These are phyloP conservation scores for Poecilus cupreus DNA, from an alignment of 2,888 invertebrate genomes.

Conservation along the genomic window DNA sequence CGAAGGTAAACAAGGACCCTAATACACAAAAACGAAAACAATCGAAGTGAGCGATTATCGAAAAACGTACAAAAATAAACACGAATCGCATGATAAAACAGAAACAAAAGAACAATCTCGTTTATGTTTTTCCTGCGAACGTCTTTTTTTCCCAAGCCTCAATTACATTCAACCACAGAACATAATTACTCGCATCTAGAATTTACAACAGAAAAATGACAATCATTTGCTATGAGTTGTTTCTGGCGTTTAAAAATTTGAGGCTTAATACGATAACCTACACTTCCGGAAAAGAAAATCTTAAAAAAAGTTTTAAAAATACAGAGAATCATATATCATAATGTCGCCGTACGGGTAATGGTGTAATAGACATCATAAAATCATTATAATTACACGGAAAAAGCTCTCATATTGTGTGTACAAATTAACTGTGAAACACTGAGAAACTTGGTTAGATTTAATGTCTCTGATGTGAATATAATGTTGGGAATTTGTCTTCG, in stretches of 20 bases:
- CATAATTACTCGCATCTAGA: background rate
- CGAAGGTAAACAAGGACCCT: background rate
- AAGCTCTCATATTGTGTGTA: constrained; percentile 14
- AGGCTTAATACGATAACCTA: background rate
- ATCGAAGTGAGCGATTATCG: constrained; percentile 54
- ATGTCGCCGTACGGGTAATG: background rate
- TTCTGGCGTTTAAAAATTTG: background rate
- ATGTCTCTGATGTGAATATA: constrained; percentile 34
- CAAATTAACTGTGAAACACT: constrained; percentile 30
- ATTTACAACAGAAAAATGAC: constrained; percentile 26
- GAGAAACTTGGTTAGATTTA: background rate
- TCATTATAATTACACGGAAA: background rate
- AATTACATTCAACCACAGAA: constrained; percentile 23
- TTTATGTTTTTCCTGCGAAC: constrained; percentile 35
- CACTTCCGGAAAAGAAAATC: background rate
- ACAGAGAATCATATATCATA: background rate
- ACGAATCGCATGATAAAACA: constrained; percentile 45
- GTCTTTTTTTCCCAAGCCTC: constrained; percentile 32
- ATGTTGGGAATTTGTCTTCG: constrained; percentile 25
- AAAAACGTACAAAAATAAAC: constrained; percentile 50
- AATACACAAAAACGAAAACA: constrained; percentile 39
- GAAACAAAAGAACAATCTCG: constrained; percentile 50
- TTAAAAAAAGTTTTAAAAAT: background rate
- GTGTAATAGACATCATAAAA: constrained; percentile 28
- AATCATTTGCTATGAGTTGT: background rate